Evolutionary conservation across 2,113 vertebrate species (phyloP).

Genomic region (Pleuronectes platessa): DNA sequence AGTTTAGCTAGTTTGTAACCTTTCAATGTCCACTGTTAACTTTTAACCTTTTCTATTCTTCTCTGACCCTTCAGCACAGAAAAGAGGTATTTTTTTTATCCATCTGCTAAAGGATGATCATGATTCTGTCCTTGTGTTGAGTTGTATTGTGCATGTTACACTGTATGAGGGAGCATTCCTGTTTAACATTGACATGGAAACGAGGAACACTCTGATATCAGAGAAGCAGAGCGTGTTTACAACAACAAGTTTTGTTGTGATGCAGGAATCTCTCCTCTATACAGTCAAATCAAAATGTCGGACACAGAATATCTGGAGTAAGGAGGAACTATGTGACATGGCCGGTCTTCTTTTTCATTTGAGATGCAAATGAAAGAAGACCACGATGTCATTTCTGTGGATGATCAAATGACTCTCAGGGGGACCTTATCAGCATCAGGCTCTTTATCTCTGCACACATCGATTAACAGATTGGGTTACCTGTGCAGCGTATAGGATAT

Average conservation of each 20-base stretch:
- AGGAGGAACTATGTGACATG: conserved; percentile 87
- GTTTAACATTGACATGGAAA: conserved; percentile 59
- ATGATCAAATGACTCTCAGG: conserved; percentile 70
- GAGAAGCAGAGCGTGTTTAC: neutral
- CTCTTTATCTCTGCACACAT: conserved; percentile 66
- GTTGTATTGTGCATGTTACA: conserved; percentile 74
- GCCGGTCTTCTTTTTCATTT: conserved; percentile 79
- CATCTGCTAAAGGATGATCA: conserved; percentile 55
- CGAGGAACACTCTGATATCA: neutral
- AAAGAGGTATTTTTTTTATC: conserved; percentile 89
- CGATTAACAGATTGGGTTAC: conserved; percentile 72
- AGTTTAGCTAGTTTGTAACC: neutral
- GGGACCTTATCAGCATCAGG: conserved; percentile 49
- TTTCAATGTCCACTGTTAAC: conserved; percentile 53
- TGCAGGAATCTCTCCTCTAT: conserved; percentile 85
- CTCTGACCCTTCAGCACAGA: conserved; percentile 91
- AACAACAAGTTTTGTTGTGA: conserved; percentile 77
- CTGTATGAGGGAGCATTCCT: conserved; percentile 85
- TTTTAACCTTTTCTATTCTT: conserved; percentile 76
- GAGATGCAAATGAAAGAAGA: conserved; percentile 72
- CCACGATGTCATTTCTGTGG: conserved; percentile 79
- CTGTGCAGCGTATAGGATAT: conserved; percentile 49
- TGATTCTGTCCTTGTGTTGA: conserved; percentile 68
- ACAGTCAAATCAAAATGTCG: conserved; percentile 58
- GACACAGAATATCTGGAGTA: conserved; percentile 76